Evolutionary conservation across 2,113 vertebrate genomes (phyloP), one percentile per base, ranked within the genome.

Genomic region (Rhodinocichla rosea): DNA sequence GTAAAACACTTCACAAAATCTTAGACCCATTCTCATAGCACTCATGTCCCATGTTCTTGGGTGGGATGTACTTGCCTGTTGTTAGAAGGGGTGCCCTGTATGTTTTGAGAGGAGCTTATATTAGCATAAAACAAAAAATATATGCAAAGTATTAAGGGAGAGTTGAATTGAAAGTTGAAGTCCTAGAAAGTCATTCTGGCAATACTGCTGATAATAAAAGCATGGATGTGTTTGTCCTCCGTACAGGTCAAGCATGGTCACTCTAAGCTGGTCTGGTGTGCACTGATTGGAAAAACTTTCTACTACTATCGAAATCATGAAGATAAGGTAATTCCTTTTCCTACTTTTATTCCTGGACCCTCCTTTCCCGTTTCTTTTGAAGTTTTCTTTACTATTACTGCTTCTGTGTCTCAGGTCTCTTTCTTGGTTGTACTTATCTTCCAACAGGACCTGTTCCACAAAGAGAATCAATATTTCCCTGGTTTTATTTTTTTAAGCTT

Each of bases 251-350:
- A 99, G 94, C 99, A 99, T 22, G 99, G 99, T 68, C 98, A 98
- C 96, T 99, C 99, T 22, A 99, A 99, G 95, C 98, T 99, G 94
- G 98, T 99, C 63, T 99, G 99, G 99, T 99, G 99, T 42, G 95
- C 98, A 30, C 93, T 99, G 92, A 97, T 99, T 49, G 98, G 98
- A 89, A 99, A 98, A 90, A 91, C 97, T 35, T 99, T 99, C 94
- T 98, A 98, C 95, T 99, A 99, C 87, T 99, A 98, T 91, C 97
- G 99, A 67, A 99, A 98, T 96, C 98, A 98, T 92, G 99, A 99
- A 40, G 99, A 99, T 94, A 99, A 98, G 98, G 99, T 99, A 89
- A 86, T 86, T 91, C 13, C 16, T 74, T 75, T 88, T 21, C 7
- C 26, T 50, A 3, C 10, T 82, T 64, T 67, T 70, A 16, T 63